A percentile compares a stretch with the other conserved stretches of the same genome.
Conservation (phyloP, 2,113 vertebrate species). For the Bettongia penicillata region DNA sequence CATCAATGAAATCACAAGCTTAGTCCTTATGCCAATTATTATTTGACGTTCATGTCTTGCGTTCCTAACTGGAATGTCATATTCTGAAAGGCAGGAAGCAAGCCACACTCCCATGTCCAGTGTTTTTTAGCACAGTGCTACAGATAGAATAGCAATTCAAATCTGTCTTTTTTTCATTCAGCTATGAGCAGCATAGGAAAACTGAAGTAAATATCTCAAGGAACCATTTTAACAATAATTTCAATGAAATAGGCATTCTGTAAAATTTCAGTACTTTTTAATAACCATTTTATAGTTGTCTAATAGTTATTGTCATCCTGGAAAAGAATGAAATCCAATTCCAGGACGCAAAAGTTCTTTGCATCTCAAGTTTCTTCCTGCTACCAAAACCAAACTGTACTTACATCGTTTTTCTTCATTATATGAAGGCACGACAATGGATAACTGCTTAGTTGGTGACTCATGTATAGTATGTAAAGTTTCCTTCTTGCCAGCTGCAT, state of each 20-base stretch:
- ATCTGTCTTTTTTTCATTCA: background rate
- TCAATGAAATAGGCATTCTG: background rate
- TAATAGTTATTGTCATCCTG: background rate
- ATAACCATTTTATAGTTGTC: background rate
- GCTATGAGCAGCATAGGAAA: background rate
- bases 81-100: background rate
- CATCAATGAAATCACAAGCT: background rate
- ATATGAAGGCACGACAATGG: constrained; percentile 95
- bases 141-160: background rate
- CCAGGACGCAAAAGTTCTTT: background rate
- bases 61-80: background rate
- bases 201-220: background rate
- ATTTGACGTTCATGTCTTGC: background rate
- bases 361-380: background rate
- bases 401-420: constrained; percentile 92
- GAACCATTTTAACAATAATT: background rate
- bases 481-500: constrained; percentile 82
- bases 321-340: background rate
- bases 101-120: background rate
- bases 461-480: constrained; percentile 90
- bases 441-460: constrained; percentile 88
- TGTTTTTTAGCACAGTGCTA: background rate
- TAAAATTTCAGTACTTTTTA: background rate
- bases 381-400: constrained; percentile 50
- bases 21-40: background rate